Evolutionary conservation across 1,140 invertebrate genomes (phyloP).

Genomic region (Lamellibrachia luymesi): DNA sequence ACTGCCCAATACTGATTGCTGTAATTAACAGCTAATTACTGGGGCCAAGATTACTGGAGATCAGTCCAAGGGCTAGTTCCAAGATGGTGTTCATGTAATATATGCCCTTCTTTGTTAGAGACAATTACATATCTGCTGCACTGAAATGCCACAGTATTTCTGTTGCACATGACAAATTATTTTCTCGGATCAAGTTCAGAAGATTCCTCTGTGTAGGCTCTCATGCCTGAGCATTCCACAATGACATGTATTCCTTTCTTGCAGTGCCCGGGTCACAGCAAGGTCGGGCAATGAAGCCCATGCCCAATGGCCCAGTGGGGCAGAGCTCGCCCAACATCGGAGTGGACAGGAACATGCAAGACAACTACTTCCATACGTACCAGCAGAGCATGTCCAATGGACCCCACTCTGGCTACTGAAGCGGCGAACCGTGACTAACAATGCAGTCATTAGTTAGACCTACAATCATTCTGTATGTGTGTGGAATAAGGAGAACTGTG

Average conservation of each 20-base stretch:
- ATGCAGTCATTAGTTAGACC: not conserved
- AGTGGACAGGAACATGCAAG: not conserved
- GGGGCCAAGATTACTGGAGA: too few species aligned
- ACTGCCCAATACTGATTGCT: too few species aligned
- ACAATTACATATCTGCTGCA: too few species aligned
- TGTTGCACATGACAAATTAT: too few species aligned
- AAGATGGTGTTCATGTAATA: too few species aligned
- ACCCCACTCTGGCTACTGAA: not conserved
- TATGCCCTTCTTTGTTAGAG: too few species aligned
- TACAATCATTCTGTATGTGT: not conserved
- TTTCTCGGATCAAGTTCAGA: too few species aligned
- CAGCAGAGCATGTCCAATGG: not conserved
- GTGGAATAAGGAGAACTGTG: not conserved
- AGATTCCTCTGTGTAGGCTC: too few species aligned
- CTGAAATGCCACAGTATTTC: too few species aligned
- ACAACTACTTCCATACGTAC: not conserved
- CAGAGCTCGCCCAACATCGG: conserved; percentile 15
- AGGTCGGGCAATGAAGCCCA: not conserved
- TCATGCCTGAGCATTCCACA: too few species aligned
- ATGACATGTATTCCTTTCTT: not conserved
- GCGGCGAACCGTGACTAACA: not conserved
- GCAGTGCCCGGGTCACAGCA: not conserved
- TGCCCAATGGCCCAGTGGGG: conserved; percentile 11
- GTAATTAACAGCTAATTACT: too few species aligned
- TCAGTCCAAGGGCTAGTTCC: too few species aligned